These are phyloP conservation scores for Polydrusus tereticollis DNA, from an alignment of 2,888 invertebrate genomes.

Conservation along the genomic window DNA sequence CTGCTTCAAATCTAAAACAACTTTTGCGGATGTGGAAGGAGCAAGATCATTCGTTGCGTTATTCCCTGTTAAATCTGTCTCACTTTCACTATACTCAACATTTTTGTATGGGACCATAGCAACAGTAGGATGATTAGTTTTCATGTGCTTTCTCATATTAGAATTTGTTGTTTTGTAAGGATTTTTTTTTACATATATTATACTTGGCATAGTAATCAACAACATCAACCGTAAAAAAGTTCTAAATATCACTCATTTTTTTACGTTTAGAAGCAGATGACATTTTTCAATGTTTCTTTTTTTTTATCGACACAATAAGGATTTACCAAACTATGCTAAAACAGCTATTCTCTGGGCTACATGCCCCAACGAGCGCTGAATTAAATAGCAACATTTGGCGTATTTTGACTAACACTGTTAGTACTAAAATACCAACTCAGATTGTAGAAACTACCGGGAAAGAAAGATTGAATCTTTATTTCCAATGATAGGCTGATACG, in stretches of 20 bases:
- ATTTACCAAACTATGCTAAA: too few relatives aligned
- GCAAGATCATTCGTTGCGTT: neutral
- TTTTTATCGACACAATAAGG: too few relatives aligned
- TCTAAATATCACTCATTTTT: slow-evolving; percentile 15
- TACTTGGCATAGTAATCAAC: neutral
- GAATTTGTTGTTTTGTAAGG: slow-evolving; percentile 4
- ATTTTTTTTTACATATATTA: neutral
- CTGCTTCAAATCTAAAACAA: neutral
- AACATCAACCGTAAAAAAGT: slow-evolving; percentile 7
- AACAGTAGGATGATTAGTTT: neutral
- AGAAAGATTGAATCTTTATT: too few relatives aligned
- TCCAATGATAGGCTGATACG: too few relatives aligned
- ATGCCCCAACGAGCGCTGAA: too few relatives aligned
- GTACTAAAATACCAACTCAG: too few relatives aligned
- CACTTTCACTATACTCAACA: neutral
- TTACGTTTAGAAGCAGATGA: neutral
- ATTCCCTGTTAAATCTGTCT: neutral
- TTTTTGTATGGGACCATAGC: neutral
- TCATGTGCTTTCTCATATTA: slow-evolving; percentile 8
- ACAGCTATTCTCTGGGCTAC: too few relatives aligned
- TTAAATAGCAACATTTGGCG: too few relatives aligned
- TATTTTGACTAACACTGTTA: too few relatives aligned
- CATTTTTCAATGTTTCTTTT: neutral
- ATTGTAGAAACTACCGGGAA: too few relatives aligned
- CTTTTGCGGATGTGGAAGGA: neutral